Conservation (phyloP, 2,113 vertebrate species). For the Larimichthys polyactis region DNA sequence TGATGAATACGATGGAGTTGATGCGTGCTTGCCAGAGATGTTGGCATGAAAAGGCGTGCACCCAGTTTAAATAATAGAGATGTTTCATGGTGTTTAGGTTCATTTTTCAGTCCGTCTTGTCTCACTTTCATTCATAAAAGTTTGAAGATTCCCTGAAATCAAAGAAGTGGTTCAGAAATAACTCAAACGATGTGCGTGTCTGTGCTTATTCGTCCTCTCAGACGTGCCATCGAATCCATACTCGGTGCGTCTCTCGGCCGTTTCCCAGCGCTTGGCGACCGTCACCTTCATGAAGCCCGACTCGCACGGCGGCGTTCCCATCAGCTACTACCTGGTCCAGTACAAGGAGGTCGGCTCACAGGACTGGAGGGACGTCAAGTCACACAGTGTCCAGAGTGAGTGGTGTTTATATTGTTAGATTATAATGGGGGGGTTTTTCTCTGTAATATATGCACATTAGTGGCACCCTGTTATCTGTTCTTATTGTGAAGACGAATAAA, state of each 20-base stretch:
- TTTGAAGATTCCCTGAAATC: constrained; percentile 18
- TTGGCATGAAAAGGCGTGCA: background rate
- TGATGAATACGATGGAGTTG: background rate
- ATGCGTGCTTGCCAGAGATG: background rate
- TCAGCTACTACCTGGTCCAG: constrained; percentile 96
- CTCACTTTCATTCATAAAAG: constrained; percentile 8
- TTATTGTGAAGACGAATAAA: background rate
- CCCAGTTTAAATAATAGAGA: background rate
- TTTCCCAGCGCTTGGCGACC: constrained; percentile 93
- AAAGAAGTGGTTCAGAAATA: background rate
- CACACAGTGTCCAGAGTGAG: constrained; percentile 98
- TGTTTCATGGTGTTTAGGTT: constrained; percentile 1
- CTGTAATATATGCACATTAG: too few relatives aligned
- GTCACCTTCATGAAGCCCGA: constrained; percentile 95
- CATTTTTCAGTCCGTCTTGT: background rate
- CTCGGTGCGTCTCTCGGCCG: constrained; percentile 90
- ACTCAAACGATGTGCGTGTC: background rate
- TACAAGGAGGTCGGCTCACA: constrained; percentile 92
- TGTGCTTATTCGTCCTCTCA: constrained; percentile 60
- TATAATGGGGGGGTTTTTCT: too few relatives aligned
- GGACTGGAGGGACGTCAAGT: constrained; percentile 94
- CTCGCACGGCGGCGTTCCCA: constrained; percentile 97
- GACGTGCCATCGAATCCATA: constrained; percentile 96
- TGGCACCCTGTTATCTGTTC: too few relatives aligned
- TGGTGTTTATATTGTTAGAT: constrained; percentile 30